Evolutionary conservation across 2,888 invertebrate species (phyloP).

Genomic region (Glomeris marginata): DNA sequence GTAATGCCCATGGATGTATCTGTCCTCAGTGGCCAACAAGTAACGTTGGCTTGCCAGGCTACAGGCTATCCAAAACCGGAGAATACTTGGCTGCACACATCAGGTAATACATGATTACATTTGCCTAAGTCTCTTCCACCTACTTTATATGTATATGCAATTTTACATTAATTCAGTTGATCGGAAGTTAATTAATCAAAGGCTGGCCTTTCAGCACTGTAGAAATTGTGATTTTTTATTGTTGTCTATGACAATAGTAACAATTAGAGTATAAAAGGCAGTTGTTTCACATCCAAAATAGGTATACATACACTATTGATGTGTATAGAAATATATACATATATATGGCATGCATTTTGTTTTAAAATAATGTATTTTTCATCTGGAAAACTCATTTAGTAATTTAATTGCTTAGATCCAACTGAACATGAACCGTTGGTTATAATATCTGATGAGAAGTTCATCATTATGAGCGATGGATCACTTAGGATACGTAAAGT

Average conservation of each 20-base stretch:
- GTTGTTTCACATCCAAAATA: too few relatives aligned
- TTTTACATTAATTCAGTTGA: too few relatives aligned
- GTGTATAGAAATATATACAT: too few relatives aligned
- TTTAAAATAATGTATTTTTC: not conserved
- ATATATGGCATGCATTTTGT: too few relatives aligned
- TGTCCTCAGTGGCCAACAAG: not conserved
- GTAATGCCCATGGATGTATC: constrained; percentile 4
- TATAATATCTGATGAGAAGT: too few relatives aligned
- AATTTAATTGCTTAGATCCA: not conserved
- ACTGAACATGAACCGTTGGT: not conserved
- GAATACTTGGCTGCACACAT: constrained; percentile 3
- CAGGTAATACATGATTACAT: not conserved
- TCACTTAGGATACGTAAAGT: constrained; percentile 1
- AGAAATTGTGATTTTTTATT: too few relatives aligned
- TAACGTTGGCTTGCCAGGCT: constrained; percentile 8
- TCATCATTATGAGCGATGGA: constrained; percentile 3
- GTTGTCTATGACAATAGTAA: too few relatives aligned
- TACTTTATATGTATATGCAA: not conserved
- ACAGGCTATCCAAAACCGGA: constrained; percentile 9
- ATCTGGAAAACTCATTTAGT: not conserved
- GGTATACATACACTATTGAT: too few relatives aligned
- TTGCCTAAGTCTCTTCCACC: not conserved
- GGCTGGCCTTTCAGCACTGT: too few relatives aligned
- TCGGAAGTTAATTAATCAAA: too few relatives aligned
- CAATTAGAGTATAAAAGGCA: too few relatives aligned